These are phyloP conservation scores for Neoarius graeffei DNA, from an alignment of 2,113 vertebrate genomes.

Conservation along the genomic window DNA sequence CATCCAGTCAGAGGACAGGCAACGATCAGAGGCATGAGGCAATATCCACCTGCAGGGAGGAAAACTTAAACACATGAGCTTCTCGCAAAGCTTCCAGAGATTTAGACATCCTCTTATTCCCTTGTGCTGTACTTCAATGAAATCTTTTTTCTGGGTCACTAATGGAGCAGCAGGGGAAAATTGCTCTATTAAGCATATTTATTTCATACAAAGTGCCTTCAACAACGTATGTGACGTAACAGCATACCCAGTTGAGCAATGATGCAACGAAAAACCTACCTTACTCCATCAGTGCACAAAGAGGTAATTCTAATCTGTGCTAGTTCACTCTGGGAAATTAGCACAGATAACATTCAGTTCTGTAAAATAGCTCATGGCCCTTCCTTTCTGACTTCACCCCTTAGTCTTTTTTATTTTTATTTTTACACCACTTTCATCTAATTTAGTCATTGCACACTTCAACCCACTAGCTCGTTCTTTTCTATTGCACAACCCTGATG, in stretches of 20 bases:
- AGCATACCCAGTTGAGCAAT: conserved; percentile 2
- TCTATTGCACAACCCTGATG: conserved; percentile 17
- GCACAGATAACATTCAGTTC: background rate
- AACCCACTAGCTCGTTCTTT: conserved; percentile 1
- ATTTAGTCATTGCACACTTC: conserved; percentile 2
- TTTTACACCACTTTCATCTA: conserved; percentile 4
- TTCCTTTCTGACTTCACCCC: conserved; percentile 28
- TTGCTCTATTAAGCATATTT: conserved; percentile 49
- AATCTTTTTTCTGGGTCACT: conserved; percentile 38
- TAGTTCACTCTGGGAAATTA: conserved; percentile 18
- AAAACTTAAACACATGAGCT: conserved; percentile 38
- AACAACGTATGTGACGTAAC: conserved; percentile 33
- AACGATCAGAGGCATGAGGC: conserved; percentile 52
- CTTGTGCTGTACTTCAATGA: conserved; percentile 40
- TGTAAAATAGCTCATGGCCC: conserved; percentile 17
- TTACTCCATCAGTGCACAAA: conserved; percentile 6
- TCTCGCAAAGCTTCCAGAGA: conserved; percentile 36
- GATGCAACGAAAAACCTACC: conserved; percentile 14
- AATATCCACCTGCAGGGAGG: conserved; percentile 50
- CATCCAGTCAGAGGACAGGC: conserved; percentile 43
- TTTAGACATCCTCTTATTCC: conserved; percentile 41
- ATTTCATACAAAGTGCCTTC: conserved; percentile 37
- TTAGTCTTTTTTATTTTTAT: background rate
- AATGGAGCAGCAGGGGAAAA: conserved; percentile 46
- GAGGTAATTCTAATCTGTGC: conserved; percentile 18